Evolutionary conservation across 2,888 invertebrate genomes (phyloP).

Genomic region (Panzeria rudis): DNA sequence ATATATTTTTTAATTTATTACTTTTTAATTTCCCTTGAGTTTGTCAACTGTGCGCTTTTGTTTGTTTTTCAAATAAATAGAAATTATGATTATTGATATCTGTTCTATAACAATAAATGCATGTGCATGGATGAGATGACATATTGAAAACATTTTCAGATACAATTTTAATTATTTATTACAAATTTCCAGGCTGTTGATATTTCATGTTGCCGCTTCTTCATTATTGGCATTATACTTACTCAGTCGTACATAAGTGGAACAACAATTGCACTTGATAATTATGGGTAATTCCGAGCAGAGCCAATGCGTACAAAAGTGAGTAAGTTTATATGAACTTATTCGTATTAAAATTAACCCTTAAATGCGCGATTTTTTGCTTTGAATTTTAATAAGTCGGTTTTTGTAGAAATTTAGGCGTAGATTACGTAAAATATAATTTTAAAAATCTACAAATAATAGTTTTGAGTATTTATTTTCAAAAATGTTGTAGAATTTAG

Average conservation of each 20-base stretch:
- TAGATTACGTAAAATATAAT: no score
- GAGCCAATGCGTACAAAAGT: no score
- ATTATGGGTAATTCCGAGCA: constrained; percentile 55
- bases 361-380: no score
- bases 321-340: no score
- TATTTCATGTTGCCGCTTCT: constrained; percentile 55
- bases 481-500: no score
- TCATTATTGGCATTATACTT: not conserved
- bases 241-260: constrained; percentile 15
- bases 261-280: constrained; percentile 58
- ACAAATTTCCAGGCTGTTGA: constrained; percentile 36
- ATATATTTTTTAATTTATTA: constrained; percentile 46
- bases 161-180: constrained; percentile 47
- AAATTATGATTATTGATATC: constrained; percentile 59
- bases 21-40: constrained; percentile 41
- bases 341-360: no score
- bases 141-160: constrained; percentile 45
- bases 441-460: no score
- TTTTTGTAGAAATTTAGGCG: no score
- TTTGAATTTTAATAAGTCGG: no score
- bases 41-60: constrained; percentile 13
- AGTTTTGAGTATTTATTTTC: no score
- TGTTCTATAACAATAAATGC: constrained; percentile 22
- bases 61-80: constrained; percentile 41
- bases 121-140: not conserved